Evolutionary conservation across 2,888 invertebrate species (phyloP).

Genomic region (Drosophila planitibia): DNA sequence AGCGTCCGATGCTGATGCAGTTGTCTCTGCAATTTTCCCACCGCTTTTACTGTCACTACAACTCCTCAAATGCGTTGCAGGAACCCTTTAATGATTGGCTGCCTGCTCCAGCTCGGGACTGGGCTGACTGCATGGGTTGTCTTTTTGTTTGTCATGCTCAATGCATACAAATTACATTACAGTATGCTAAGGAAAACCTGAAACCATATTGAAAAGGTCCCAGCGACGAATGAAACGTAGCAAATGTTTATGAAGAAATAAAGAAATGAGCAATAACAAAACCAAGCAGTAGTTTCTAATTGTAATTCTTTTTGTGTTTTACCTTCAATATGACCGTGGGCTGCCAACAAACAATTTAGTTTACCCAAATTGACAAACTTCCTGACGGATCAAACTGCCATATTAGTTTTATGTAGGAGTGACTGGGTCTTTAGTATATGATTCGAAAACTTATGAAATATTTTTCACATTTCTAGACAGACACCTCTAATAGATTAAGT

Average conservation of each 20-base stretch:
- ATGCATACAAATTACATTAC: conserved; percentile 81
- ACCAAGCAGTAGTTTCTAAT: background rate
- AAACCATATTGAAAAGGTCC: conserved; percentile 62
- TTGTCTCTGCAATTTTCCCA: conserved; percentile 5
- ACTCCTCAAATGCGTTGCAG: conserved; percentile 32
- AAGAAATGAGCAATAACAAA: background rate
- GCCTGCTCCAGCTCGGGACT: conserved; percentile 1
- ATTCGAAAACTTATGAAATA: background rate
- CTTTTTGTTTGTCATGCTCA: conserved; percentile 75
- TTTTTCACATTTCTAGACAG: background rate
- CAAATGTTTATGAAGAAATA: conserved; percentile 12
- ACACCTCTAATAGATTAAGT: background rate
- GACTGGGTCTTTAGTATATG: background rate
- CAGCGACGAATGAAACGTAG: conserved; percentile 28
- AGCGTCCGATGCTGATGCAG: conserved; percentile 54
- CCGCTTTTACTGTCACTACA: conserved; percentile 27
- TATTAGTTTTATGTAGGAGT: background rate
- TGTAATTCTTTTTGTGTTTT: background rate
- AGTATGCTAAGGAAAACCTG: conserved; percentile 74
- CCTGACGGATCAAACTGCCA: background rate
- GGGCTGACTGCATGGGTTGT: conserved; percentile 40
- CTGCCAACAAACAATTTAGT: background rate
- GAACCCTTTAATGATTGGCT: conserved; percentile 45
- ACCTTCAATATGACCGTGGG: background rate
- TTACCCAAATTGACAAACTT: background rate